These are phyloP conservation scores for Drosophila maculinotata DNA, from an alignment of 2,888 invertebrate genomes.

Conservation along the genomic window DNA sequence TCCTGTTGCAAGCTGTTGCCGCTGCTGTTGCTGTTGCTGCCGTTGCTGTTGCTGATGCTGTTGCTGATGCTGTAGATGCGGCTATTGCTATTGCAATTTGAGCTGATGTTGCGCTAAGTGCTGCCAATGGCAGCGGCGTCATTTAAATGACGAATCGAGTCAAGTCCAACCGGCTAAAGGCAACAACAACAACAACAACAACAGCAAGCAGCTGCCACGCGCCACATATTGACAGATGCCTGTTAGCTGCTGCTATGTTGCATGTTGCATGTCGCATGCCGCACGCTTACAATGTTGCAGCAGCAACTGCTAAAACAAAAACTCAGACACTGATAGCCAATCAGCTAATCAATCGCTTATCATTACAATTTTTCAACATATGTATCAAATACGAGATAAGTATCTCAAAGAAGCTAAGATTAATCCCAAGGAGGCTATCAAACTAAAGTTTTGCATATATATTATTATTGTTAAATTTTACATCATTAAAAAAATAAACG, in stretches of 20 bases:
- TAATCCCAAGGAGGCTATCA: too few relatives aligned
- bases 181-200: conserved; percentile 31
- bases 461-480: too few relatives aligned
- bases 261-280: conserved; percentile 25
- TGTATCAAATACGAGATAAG: background rate
- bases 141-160: conserved; percentile 79
- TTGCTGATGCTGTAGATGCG: conserved; percentile 13
- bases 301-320: conserved; percentile 7
- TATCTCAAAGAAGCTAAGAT: too few relatives aligned
- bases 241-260: conserved; percentile 22
- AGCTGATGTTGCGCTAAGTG: conserved; percentile 77
- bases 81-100: conserved; percentile 61
- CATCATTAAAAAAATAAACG: too few relatives aligned
- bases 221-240: conserved; percentile 51
- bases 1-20: conserved; percentile 15
- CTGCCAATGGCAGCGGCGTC: conserved; percentile 63
- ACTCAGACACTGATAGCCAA: conserved; percentile 16
- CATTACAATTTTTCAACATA: conserved; percentile 22
- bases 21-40: conserved; percentile 8
- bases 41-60: conserved; percentile 16
- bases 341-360: conserved; percentile 34
- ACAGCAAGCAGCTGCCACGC: conserved; percentile 40
- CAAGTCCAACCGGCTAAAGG: conserved; percentile 60
- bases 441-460: too few relatives aligned
- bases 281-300: conserved; percentile 13